Evolutionary conservation across 2,113 vertebrate species (phyloP).

Genomic region (Halichoeres trimaculatus): DNA sequence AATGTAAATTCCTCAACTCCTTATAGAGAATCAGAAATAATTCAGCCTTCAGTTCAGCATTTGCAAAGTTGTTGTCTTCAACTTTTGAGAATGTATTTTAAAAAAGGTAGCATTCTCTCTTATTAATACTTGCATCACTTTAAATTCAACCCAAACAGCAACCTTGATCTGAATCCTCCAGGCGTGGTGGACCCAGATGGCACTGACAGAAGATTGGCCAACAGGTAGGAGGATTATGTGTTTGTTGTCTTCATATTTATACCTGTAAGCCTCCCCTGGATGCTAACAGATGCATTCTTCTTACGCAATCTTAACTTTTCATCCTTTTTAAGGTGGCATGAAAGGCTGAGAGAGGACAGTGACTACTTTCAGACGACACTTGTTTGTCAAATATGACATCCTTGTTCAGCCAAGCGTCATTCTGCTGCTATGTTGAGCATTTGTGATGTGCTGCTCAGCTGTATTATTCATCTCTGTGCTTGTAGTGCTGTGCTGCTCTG

Average conservation of each 20-base stretch:
- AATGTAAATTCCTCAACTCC: no score
- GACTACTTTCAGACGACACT: not conserved
- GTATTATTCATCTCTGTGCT: not conserved
- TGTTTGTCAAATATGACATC: not conserved
- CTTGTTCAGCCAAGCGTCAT: slow-evolving; percentile 16
- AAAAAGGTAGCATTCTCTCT: no score
- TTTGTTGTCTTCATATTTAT: slow-evolving; percentile 7
- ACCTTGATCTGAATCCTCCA: not conserved
- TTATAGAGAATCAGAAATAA: no score
- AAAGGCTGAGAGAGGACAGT: not conserved
- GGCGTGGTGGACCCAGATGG: slow-evolving; percentile 50
- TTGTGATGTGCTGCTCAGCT: slow-evolving; percentile 13
- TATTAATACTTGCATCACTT: not conserved
- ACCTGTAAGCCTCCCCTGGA: not conserved
- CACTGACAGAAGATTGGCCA: slow-evolving; percentile 23
- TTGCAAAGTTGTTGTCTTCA: no score
- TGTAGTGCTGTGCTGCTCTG: not conserved
- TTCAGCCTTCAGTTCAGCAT: no score
- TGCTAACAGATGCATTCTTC: not conserved
- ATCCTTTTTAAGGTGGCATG: not conserved
- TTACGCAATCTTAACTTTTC: not conserved
- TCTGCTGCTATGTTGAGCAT: slow-evolving; percentile 21
- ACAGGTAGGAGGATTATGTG: slow-evolving; percentile 34
- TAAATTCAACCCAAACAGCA: not conserved
- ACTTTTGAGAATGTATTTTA: no score